Conservation (phyloP, 2,113 vertebrate species). For the Chionomys nivalis region DNA sequence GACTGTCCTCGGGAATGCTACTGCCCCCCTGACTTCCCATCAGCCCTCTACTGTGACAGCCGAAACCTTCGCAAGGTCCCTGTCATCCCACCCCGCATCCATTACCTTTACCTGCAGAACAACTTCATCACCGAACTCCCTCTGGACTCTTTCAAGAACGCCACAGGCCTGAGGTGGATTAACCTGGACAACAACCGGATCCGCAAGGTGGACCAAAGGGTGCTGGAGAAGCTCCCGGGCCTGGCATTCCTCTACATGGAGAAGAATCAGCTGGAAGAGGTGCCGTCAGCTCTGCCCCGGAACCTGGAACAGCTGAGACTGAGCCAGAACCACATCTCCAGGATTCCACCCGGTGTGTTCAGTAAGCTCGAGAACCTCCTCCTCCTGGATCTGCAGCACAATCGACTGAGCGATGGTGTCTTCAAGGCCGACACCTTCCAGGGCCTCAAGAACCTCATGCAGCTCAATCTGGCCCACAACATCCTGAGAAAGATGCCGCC, state of each 20-base stretch:
- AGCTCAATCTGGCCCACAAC: slow-evolving; percentile 97
- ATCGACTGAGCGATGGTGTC: slow-evolving; percentile 92
- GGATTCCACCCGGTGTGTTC: slow-evolving; percentile 92
- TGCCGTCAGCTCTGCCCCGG: slow-evolving; percentile 91
- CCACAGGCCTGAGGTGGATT: slow-evolving; percentile 93
- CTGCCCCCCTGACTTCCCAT: slow-evolving; percentile 92
- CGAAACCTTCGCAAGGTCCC: slow-evolving; percentile 95
- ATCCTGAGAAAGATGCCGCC: slow-evolving; percentile 94
- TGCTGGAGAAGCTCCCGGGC: slow-evolving; percentile 92
- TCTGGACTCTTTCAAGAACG: slow-evolving; percentile 93
- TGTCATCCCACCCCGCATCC: slow-evolving; percentile 90
- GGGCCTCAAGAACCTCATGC: slow-evolving; percentile 95
- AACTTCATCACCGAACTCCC: slow-evolving; percentile 96
- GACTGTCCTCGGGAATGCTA: slow-evolving; percentile 96
- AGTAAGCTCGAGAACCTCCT: slow-evolving; percentile 92
- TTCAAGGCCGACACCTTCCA: slow-evolving; percentile 94
- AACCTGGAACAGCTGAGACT: slow-evolving; percentile 95
- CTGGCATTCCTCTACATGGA: slow-evolving; percentile 95
- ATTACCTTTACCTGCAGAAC: slow-evolving; percentile 97
- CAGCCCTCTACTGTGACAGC: slow-evolving; percentile 96
- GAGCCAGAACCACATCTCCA: slow-evolving; percentile 94
- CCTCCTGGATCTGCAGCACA: slow-evolving; percentile 96
- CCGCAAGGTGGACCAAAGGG: slow-evolving; percentile 90
- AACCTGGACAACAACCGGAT: slow-evolving; percentile 98
- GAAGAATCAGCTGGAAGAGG: slow-evolving; percentile 93